Conservation (phyloP, 2,888 invertebrate genomes). For the Drosophila fungiperda region DNA sequence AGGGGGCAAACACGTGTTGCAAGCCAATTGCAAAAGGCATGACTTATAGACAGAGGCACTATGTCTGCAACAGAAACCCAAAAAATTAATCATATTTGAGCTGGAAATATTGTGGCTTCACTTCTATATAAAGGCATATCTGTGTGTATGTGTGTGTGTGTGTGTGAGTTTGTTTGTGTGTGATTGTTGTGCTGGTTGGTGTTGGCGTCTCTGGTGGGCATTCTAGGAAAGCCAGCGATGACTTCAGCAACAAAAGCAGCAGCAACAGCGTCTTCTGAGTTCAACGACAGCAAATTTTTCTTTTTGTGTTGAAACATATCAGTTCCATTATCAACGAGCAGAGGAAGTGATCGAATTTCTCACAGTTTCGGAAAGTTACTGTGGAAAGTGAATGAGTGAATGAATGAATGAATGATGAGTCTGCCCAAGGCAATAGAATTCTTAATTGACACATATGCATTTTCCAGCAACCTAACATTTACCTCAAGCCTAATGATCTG, state of each 20-base stretch:
- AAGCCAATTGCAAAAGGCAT: conserved; percentile 71
- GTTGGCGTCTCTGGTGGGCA: conserved; percentile 56
- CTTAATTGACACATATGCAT: conserved; percentile 43
- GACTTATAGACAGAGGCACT: conserved; percentile 51
- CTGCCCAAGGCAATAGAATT: conserved; percentile 26
- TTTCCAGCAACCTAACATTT: conserved; percentile 5
- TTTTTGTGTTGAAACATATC: conserved; percentile 42
- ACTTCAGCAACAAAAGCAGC: conserved; percentile 33
- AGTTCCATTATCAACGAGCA: conserved; percentile 57
- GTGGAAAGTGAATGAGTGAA: conserved; percentile 29
- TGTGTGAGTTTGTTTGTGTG: conserved; percentile 3
- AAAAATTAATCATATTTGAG: conserved; percentile 75
- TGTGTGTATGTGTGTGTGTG: not conserved
- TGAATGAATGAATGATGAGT: conserved; percentile 22
- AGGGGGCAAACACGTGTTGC: conserved; percentile 69
- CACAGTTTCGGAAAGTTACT: conserved; percentile 34
- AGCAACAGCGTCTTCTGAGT: conserved; percentile 23
- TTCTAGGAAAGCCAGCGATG: conserved; percentile 52
- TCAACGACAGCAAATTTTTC: conserved; percentile 51
- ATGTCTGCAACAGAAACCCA: conserved; percentile 52
- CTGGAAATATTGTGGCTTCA: conserved; percentile 61
- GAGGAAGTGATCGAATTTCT: conserved; percentile 63
- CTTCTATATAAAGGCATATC: not conserved
- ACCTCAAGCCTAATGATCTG: not conserved
- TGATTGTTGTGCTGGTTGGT: conserved; percentile 12